phyloP scores from a whole-genome alignment of 1,140 invertebrate species.

The Heterodera schachtii region DNA sequence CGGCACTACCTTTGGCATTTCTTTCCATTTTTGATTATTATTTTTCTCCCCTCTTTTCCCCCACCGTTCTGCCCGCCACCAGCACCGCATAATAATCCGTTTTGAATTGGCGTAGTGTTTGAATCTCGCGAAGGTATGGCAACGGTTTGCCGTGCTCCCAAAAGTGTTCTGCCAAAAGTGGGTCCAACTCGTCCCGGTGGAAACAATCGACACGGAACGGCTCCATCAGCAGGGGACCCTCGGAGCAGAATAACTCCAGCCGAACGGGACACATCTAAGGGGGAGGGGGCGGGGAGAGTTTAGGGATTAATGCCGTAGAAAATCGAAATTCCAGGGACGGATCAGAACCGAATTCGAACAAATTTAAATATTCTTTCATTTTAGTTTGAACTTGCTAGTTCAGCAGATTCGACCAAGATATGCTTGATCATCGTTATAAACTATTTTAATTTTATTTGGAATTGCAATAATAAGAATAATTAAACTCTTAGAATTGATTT shows the following conservation, averaged over 20 bases:
- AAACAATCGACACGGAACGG: constrained; percentile 29
- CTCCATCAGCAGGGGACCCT: constrained; percentile 39
- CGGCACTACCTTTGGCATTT: too few species aligned
- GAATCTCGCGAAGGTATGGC: constrained; percentile 49
- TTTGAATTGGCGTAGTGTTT: constrained; percentile 46
- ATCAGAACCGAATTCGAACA: too few species aligned
- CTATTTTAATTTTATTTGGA: too few species aligned
- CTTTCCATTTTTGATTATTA: too few species aligned
- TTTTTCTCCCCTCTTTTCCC: too few species aligned
- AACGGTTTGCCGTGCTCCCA: constrained; percentile 44
- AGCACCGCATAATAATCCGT: constrained; percentile 49
- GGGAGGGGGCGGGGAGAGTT: neutral
- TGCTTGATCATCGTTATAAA: too few species aligned
- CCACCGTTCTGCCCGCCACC: constrained; percentile 43
- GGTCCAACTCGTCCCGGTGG: constrained; percentile 30
- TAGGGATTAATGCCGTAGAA: constrained; percentile 5
- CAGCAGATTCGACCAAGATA: too few species aligned
- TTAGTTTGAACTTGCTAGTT: too few species aligned
- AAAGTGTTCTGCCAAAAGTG: constrained; percentile 44
- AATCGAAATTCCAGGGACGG: neutral
- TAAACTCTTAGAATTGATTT: too few species aligned
- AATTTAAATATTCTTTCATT: too few species aligned
- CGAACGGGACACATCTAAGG: constrained; percentile 38
- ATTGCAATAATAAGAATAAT: too few species aligned
- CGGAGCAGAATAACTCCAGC: constrained; percentile 43